Base-by-base conservation (phyloP, 2,888 invertebrate genomes). In the Drosophila algonquin region DNA sequence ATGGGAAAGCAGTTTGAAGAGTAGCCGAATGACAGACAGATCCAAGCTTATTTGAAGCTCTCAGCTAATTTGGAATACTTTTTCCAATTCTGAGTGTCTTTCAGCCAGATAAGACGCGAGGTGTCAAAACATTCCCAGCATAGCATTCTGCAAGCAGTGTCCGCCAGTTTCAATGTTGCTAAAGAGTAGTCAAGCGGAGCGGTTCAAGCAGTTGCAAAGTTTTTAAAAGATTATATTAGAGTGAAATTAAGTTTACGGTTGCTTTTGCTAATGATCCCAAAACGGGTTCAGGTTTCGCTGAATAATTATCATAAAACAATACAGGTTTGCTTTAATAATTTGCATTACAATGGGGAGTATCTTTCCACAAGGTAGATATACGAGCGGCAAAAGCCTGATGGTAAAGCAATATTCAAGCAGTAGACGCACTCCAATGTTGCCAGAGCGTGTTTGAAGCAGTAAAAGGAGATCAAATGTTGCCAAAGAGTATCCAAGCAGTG, bases 341-440 rank as follows among this genome's bases (percentile, higher is more conserved):
- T 14, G 40, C 40, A 40, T 14, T 40, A 40, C 14, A 40, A 40
- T 40, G 1, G 5, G 1, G 5, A 14, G 14, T 5, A 40, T 14
- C 6, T 40, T 40, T 40, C 14, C 6, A 40, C 40, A 40, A 35
- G 12, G 5, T 14, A 32, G 7, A 35, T 5, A 14, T 14, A 32
- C 27, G 14, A 40, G 14, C 5, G 14, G 5, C 35, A 40, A 40
- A 14, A 14, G 35, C 14, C 35, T 40, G 14, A 35, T 14, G 35
- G 6, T 5, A 35, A 35, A 35, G 35, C 35, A 35, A 14, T 14
- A 18, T 53, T 35, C 18, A 32, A 47, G 18, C 10, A 51, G 14
- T 53, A 35, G 3, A 1, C 10, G 3, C 32, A 10, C 24, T 16
- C 45, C 75, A 35, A 64, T 62, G 75, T 63, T 56, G 60, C 32